phyloP scores from a whole-genome alignment of 2,113 vertebrate genomes.

The Pomatorhinus ruficollis region DNA sequence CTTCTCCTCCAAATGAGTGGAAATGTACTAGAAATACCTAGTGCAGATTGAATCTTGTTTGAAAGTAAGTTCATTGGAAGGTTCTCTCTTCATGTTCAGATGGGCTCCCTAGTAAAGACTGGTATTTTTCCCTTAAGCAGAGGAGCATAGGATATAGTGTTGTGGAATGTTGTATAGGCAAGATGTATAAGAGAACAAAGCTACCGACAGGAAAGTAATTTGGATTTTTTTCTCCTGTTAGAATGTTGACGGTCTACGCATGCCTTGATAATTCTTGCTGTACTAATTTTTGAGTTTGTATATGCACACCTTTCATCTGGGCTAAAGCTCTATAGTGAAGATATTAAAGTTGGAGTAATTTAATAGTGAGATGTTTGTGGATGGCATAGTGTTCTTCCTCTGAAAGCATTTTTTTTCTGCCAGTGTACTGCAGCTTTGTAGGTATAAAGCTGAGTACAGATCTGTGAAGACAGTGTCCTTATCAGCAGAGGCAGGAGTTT shows the following conservation, averaged over 20 bases:
- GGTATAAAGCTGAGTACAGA: neutral
- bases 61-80: neutral
- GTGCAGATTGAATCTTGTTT: neutral
- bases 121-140: neutral
- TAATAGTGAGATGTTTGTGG: neutral
- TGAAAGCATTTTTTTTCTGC: neutral
- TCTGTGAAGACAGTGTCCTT: neutral
- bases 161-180: neutral
- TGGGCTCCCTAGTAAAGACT: neutral
- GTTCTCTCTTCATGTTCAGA: neutral
- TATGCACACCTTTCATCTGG: neutral
- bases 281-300: neutral
- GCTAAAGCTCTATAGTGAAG: neutral
- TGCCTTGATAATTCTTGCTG: neutral
- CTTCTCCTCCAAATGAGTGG: neutral
- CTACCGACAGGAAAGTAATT: rapidly evolving
- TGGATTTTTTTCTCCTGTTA: neutral
- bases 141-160: neutral
- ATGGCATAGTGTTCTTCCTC: neutral
- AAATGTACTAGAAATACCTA: neutral
- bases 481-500: neutral
- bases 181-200: neutral
- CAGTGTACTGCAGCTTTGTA: neutral
- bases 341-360: neutral
- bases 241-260: neutral